Percentiles rank a stretch among this genome's conserved stretches.
phyloP scores from a whole-genome alignment of 2,113 vertebrate species.

The Lophius piscatorius region DNA sequence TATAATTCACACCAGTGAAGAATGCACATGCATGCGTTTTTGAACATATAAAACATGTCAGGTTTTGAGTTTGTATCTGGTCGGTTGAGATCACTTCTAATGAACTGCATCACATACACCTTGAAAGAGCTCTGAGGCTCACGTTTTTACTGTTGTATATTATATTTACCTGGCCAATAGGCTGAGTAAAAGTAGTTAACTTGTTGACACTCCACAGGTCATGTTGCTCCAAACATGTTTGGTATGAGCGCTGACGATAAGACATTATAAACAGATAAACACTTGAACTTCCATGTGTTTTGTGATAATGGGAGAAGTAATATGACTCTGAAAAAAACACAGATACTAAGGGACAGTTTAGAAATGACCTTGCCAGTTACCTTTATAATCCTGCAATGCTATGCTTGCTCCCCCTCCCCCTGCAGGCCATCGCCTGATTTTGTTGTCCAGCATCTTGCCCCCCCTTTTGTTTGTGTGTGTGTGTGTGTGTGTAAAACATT shows the following conservation, averaged over 20 bases:
- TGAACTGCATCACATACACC: neutral
- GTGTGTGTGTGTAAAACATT: neutral
- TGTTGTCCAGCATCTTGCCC: constrained; percentile 28
- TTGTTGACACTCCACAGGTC: constrained; percentile 13
- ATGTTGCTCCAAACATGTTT: constrained; percentile 15
- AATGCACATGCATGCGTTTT: constrained; percentile 4
- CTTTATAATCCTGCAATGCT: too few species aligned
- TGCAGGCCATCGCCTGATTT: constrained; percentile 25
- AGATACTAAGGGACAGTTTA: constrained; percentile 28
- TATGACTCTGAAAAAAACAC: constrained; percentile 12
- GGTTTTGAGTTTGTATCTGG: neutral
- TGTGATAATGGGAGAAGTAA: constrained; percentile 20
- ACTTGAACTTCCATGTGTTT: constrained; percentile 1
- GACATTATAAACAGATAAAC: neutral
- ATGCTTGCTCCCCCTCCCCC: constrained; percentile 6
- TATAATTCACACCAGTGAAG: constrained; percentile 11
- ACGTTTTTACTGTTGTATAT: neutral
- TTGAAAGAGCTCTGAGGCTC: neutral
- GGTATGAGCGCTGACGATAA: constrained; percentile 27
- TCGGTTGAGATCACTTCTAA: neutral
- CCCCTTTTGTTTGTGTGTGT: neutral
- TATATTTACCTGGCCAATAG: constrained; percentile 10
- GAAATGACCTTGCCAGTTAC: constrained; percentile 53
- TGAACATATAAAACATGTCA: neutral
- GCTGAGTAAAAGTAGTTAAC: constrained; percentile 25